These are phyloP conservation scores for Micromys minutus DNA, from an alignment of 2,113 vertebrate species.

Conservation along the genomic window DNA sequence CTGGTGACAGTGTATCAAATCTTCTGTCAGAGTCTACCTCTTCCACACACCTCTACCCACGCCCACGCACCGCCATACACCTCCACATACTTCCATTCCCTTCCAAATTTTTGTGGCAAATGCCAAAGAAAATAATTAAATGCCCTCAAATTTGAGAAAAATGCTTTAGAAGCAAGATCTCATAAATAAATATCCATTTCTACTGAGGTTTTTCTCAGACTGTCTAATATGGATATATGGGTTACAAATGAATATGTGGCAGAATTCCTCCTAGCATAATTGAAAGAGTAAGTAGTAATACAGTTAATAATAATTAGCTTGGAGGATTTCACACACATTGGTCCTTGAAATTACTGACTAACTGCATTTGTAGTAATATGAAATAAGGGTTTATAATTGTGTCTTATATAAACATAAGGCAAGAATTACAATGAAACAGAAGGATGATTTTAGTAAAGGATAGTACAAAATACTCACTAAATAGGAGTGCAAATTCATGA, in stretches of 20 bases:
- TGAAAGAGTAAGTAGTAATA: neutral
- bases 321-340: neutral
- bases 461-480: neutral
- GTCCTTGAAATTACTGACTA: neutral
- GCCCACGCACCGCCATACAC: neutral
- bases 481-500: neutral
- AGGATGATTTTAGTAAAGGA: neutral
- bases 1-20: neutral
- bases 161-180: slow-evolving; percentile 6
- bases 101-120: slow-evolving; percentile 14
- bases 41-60: neutral
- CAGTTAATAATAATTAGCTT: slow-evolving; percentile 9
- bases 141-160: slow-evolving; percentile 16
- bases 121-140: neutral
- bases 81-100: neutral
- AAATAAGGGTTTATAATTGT: neutral
- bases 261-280: neutral
- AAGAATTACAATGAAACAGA: slow-evolving; percentile 4
- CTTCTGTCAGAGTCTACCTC: neutral
- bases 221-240: neutral
- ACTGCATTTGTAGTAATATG: neutral
- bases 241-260: neutral
- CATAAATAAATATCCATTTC: slow-evolving; percentile 9
- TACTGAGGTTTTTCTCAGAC: neutral
- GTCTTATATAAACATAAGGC: neutral